Percentiles rank a stretch among this genome's conserved stretches.
Evolutionary conservation across 2,888 invertebrate genomes (phyloP).

Genomic region (Oscheius sp.): DNA sequence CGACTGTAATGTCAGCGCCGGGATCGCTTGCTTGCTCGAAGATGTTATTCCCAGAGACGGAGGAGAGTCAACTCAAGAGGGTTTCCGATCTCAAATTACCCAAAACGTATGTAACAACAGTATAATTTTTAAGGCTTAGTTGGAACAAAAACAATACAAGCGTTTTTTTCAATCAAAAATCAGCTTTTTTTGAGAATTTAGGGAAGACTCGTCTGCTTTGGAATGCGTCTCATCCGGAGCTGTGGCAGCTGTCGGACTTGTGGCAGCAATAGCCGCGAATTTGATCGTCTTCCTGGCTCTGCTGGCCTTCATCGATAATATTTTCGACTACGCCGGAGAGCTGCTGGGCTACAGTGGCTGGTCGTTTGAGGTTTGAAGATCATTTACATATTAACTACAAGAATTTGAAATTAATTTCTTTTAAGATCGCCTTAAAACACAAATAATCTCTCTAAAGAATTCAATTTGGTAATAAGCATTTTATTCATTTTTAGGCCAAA

Average conservation of each 20-base stretch:
- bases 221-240: conserved; percentile 93
- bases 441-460: no score
- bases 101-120: conserved; percentile 39
- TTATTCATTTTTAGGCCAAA: no score
- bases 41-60: conserved; percentile 89
- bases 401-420: neutral
- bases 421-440: no score
- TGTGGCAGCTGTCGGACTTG: conserved; percentile 81
- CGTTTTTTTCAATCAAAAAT: neutral
- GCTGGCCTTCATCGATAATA: conserved; percentile 83
- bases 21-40: conserved; percentile 89
- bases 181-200: conserved; percentile 14
- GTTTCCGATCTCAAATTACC: conserved; percentile 78
- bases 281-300: conserved; percentile 89
- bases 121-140: neutral
- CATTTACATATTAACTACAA: neutral
- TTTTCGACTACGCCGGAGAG: conserved; percentile 83
- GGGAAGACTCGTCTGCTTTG: conserved; percentile 81
- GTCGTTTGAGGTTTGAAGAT: conserved; percentile 73
- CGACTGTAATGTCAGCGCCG: conserved; percentile 95
- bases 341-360: conserved; percentile 78
- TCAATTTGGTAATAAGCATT: no score
- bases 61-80: conserved; percentile 79
- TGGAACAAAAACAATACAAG: neutral
- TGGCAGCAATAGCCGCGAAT: conserved; percentile 88